Percentiles rank a stretch among this genome's conserved stretches.
phyloP scores from a whole-genome alignment of 2,113 vertebrate genomes.

The Chloroceryle aenea region DNA sequence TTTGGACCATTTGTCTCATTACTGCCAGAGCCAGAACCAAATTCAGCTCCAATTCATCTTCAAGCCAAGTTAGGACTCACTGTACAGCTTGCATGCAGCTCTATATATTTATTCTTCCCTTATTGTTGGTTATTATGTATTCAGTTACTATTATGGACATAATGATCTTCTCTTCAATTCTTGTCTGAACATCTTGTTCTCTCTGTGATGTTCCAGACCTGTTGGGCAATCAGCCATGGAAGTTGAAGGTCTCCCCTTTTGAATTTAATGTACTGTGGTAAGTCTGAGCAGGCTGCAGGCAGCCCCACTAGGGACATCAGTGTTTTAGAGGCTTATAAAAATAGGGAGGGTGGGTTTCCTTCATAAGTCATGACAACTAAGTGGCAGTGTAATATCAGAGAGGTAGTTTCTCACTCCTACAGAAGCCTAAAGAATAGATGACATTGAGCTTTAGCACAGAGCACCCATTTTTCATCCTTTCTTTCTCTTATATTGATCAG shows the following conservation, averaged over 20 bases:
- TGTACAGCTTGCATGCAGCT: neutral
- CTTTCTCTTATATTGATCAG: neutral
- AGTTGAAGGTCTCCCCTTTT: neutral
- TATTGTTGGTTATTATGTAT: neutral
- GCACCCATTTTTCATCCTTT: neutral
- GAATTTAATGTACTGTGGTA: neutral
- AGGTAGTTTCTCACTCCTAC: neutral
- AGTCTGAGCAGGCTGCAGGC: neutral
- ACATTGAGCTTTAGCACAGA: neutral
- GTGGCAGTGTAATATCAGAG: neutral
- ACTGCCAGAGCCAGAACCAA: neutral
- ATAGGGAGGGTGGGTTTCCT: neutral
- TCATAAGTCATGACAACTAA: neutral
- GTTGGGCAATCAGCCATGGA: neutral
- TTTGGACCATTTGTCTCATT: neutral
- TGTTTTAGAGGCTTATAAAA: neutral
- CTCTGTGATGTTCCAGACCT: neutral
- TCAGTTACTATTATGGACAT: neutral
- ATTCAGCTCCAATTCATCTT: neutral
- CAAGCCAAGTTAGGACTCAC: neutral
- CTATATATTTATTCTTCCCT: neutral
- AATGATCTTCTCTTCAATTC: neutral
- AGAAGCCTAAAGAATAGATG: neutral
- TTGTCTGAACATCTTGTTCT: constrained; percentile 39
- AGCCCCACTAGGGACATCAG: neutral